Evolutionary conservation across 1,140 invertebrate genomes (phyloP), one percentile per base, ranked within the genome.

Genomic region (Trypoxylus dichotomus): DNA sequence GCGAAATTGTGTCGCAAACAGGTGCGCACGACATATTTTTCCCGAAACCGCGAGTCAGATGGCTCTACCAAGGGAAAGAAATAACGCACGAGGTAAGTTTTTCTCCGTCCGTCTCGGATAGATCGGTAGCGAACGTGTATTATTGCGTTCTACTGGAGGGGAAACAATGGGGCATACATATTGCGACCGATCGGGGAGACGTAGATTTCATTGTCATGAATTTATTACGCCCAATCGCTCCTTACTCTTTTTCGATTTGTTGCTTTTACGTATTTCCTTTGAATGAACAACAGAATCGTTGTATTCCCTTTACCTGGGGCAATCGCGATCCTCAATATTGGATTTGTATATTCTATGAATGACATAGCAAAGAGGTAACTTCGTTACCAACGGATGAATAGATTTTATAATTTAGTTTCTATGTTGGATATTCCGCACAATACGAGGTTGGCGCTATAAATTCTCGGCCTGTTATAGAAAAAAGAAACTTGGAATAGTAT

Each of bases 21-120:
- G 79, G 79, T 68, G 72, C 77, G 41, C 79, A 77, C 47, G 54
- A 54, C 80, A 77, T 75, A 54, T 80, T 79, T 75, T 78, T 80
- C 71, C 79, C 77, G 37, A 84, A 81, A 76, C 80, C 80, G 24
- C 63, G 79, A 41, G 83, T 84, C 43, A 81, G 81, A 77, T 85
- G 85, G 85, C 68, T 84, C 74, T 83, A 85, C 77, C 80, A 85
- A 32, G 81, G 80, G 73, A 81, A 82, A 63, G 83, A 85, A 83
- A 80, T 86, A 60, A 82, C 80, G 63, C 79, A 82, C 75, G 81
- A 86, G 80, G 85, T 85, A 79, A 83, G 76, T 71, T 75, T 68
- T 74, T 29, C 47, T 15, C 15, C 68, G 58, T 74, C 60, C 77
- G 43, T 68, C 13, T 42, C 32, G n/a, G 58, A 19, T 60, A 13